These are phyloP conservation scores for Arctocebus calabarensis DNA, from an alignment of 2,797 vertebrate genomes.

Conservation along the genomic window DNA sequence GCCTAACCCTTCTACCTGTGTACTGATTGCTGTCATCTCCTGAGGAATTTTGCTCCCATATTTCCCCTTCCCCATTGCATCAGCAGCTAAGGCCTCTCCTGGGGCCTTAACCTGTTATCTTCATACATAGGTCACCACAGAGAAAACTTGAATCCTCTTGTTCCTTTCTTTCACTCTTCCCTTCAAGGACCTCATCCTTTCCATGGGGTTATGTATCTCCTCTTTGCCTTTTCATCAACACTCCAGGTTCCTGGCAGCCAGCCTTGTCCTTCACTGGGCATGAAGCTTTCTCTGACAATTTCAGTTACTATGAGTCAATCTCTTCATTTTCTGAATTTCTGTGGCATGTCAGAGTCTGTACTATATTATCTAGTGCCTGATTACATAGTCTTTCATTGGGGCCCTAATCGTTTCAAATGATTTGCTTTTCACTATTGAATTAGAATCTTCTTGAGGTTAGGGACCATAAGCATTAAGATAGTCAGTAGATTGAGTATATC, in stretches of 20 bases:
- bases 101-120: not conserved
- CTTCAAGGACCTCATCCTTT: not conserved
- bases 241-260: not conserved
- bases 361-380: not conserved
- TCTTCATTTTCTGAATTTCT: not conserved
- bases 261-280: not conserved
- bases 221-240: not conserved
- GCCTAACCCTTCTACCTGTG: not conserved
- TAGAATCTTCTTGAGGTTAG: conserved; percentile 3
- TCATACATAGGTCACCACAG: not conserved
- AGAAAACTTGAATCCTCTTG: not conserved
- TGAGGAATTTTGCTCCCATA: not conserved
- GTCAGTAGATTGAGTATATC: not conserved
- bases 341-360: not conserved
- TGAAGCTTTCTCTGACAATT: not conserved
- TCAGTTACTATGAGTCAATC: not conserved
- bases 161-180: not conserved
- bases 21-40: not conserved
- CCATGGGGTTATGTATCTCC: not conserved
- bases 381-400: not conserved
- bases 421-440: not conserved
- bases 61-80: not conserved
- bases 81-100: not conserved
- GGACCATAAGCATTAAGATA: not conserved
- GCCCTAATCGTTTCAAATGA: not conserved